A percentile compares a stretch with the other conserved stretches of the same genome.
Conservation (phyloP, 2,797 vertebrate genomes). For the Coracias cyanogaster region DNA sequence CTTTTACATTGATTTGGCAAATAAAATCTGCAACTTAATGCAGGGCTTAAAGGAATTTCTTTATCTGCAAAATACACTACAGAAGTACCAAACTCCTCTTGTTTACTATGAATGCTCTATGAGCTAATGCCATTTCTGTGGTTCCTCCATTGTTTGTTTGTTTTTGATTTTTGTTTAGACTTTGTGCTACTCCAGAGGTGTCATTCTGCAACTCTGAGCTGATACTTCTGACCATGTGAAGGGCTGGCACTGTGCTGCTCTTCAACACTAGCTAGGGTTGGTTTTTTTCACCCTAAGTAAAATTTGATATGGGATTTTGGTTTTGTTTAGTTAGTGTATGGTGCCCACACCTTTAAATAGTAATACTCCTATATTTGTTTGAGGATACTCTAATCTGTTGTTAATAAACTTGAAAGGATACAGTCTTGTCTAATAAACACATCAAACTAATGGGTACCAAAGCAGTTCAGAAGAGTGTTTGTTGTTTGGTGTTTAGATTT, state of each 20-base stretch:
- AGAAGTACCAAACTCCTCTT: background rate
- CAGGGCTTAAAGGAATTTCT: background rate
- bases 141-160: background rate
- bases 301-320: constrained; percentile 34
- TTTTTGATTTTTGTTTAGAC: background rate
- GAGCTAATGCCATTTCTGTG: background rate
- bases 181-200: background rate
- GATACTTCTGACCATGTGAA: background rate
- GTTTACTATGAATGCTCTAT: background rate
- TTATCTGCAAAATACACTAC: background rate
- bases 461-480: constrained; percentile 77
- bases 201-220: background rate
- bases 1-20: background rate
- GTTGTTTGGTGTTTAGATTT: constrained; percentile 85
- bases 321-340: constrained; percentile 49
- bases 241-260: background rate
- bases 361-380: constrained; percentile 75
- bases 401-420: constrained; percentile 83
- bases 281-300: background rate
- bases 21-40: background rate
- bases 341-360: constrained; percentile 61
- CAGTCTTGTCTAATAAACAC: constrained; percentile 81
- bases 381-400: constrained; percentile 80
- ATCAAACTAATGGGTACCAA: constrained; percentile 79
- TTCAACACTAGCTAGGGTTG: background rate